Conservation (phyloP, 2,797 vertebrate genomes). For the Merluccius polli region DNA sequence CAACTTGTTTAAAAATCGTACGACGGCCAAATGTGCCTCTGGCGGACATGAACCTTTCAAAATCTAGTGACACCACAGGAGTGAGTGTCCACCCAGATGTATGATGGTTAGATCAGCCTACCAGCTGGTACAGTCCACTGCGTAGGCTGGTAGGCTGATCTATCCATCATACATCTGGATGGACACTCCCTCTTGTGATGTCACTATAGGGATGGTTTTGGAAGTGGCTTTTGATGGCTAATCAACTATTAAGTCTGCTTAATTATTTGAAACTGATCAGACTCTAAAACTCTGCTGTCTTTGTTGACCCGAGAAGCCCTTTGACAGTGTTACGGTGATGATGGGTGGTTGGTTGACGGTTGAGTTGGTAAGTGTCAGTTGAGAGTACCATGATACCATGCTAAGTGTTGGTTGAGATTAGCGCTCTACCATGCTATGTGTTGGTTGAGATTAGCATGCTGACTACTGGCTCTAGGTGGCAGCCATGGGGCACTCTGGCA, state of each 20-base stretch:
- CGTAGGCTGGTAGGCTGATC: background rate
- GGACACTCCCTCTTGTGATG: background rate
- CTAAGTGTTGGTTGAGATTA: background rate
- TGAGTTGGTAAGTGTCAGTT: background rate
- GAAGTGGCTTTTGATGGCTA: background rate
- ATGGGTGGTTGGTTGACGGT: background rate
- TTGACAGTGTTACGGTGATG: background rate
- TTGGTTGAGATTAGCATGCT: background rate
- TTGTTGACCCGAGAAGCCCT: background rate
- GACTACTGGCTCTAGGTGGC: background rate
- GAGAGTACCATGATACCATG: background rate
- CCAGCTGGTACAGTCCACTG: background rate
- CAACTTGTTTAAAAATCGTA: background rate
- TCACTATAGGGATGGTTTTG: too few species aligned
- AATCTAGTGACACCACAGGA: background rate
- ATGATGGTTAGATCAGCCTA: background rate
- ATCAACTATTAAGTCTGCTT: background rate
- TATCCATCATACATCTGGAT: background rate
- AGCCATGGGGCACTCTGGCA: background rate
- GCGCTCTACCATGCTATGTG: too few species aligned
- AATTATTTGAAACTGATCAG: background rate
- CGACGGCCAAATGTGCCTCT: background rate
- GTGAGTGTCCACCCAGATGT: background rate
- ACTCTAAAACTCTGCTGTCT: background rate
- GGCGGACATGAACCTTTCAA: conserved; percentile 1